Evolutionary conservation across 2,797 vertebrate genomes (phyloP).

Genomic region (Tenualosa thibaudeaui): DNA sequence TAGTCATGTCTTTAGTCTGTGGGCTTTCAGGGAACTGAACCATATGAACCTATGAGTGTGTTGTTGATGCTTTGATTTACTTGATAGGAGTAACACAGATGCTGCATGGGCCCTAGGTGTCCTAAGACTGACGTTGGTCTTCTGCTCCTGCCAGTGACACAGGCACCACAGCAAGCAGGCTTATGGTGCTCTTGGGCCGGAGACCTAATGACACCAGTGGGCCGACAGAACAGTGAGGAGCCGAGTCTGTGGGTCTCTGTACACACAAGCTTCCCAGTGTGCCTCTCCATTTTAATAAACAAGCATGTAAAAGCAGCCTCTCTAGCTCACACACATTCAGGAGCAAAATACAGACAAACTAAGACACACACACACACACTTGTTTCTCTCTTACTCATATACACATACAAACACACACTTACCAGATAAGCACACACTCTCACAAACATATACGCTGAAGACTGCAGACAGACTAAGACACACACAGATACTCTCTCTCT

Average conservation of each 20-base stretch:
- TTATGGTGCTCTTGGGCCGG: background rate
- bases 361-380: background rate
- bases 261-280: background rate
- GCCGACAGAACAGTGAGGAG: background rate
- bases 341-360: background rate
- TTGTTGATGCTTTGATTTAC: background rate
- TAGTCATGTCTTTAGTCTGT: background rate
- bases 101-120: background rate
- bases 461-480: background rate
- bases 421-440: too few species aligned
- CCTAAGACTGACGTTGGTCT: background rate
- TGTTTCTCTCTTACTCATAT: constrained; percentile 24
- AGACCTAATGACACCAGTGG: background rate
- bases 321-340: background rate
- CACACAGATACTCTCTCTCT: constrained; percentile 34
- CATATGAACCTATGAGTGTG: background rate
- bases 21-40: background rate
- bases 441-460: background rate
- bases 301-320: background rate
- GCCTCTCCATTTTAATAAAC: background rate
- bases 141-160: background rate
- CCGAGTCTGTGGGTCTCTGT: background rate
- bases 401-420: constrained; percentile 28
- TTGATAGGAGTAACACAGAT: background rate
- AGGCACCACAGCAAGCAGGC: background rate